phyloP scores from a whole-genome alignment of 1,140 invertebrate species.

The Geopemphigus sp. region DNA sequence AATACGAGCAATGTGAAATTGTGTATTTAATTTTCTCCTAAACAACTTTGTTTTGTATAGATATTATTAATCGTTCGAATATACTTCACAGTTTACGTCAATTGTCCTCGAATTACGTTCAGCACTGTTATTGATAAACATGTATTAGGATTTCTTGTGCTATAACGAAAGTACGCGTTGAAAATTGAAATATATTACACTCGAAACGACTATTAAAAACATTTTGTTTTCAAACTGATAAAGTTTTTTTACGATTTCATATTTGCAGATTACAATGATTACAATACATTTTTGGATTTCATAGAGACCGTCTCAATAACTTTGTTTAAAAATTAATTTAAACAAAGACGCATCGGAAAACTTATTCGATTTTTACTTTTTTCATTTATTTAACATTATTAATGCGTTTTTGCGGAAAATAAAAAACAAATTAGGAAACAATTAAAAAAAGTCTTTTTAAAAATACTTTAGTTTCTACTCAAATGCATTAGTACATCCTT shows the following conservation, averaged over 20 bases:
- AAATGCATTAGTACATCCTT: not conserved
- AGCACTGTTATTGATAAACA: no score
- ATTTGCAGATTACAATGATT: not conserved
- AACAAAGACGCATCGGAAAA: not conserved
- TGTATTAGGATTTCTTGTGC: not conserved
- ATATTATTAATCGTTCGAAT: no score
- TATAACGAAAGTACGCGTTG: not conserved
- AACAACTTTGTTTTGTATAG: no score
- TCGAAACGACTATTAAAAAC: not conserved
- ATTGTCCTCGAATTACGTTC: no score
- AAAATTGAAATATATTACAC: not conserved
- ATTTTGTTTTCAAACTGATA: not conserved
- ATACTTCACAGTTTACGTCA: no score
- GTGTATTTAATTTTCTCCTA: no score
- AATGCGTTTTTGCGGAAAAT: conserved; percentile 9
- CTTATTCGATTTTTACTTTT: conserved; percentile 2
- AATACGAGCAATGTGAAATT: no score
- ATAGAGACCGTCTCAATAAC: no score
- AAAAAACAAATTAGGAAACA: not conserved
- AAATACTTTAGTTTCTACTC: not conserved
- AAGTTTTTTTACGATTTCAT: not conserved
- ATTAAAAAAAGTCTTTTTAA: not conserved
- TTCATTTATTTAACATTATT: not conserved
- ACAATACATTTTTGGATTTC: not conserved
- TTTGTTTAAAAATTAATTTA: conserved; percentile 5